These are phyloP conservation scores for Volucella inanis DNA, from an alignment of 2,888 invertebrate genomes.

Conservation along the genomic window DNA sequence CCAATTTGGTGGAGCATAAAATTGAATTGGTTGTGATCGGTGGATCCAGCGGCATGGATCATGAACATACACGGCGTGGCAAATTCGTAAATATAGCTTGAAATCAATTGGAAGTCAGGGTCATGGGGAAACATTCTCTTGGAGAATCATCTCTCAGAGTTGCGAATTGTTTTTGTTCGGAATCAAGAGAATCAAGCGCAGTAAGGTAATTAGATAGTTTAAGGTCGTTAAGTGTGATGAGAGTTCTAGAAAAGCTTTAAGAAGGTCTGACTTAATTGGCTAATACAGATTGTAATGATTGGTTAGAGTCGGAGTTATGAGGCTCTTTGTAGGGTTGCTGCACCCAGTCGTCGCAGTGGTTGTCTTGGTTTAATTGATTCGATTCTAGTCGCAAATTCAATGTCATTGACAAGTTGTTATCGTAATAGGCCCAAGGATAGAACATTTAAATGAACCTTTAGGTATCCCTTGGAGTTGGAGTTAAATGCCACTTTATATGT, in stretches of 20 bases:
- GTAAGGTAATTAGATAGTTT: conserved; percentile 36
- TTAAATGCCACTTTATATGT: no score
- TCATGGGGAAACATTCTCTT: conserved; percentile 58
- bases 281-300: conserved; percentile 8
- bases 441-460: no score
- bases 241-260: conserved; percentile 2
- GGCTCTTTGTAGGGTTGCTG: neutral
- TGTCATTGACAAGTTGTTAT: neutral
- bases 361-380: neutral
- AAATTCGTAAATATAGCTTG: conserved; percentile 49
- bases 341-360: neutral
- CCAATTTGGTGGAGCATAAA: conserved; percentile 62
- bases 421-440: no score
- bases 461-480: no score
- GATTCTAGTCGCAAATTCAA: neutral
- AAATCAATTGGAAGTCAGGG: conserved; percentile 40
- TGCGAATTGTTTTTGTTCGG: neutral
- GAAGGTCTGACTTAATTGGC: conserved; percentile 7
- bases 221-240: conserved; percentile 16
- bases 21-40: conserved; percentile 47
- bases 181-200: conserved; percentile 13
- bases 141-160: conserved; percentile 13
- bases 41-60: conserved; percentile 14
- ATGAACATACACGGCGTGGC: conserved; percentile 20
- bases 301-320: neutral